Base-by-base conservation (phyloP, 2,797 vertebrate genomes). In the Molossus alvarezi region DNA sequence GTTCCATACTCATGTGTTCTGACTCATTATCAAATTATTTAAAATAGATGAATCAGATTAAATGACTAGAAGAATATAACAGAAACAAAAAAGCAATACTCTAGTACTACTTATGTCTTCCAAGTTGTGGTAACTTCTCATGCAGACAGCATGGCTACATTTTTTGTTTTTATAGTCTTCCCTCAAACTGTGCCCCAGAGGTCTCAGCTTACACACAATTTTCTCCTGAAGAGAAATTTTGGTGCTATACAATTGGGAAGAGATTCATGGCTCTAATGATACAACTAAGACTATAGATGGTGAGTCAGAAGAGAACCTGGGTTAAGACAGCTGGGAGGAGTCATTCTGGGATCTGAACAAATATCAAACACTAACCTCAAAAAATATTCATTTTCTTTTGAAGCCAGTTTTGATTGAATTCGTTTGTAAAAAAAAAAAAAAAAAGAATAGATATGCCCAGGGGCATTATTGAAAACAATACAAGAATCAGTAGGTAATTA, bases 161-260 rank as follows among this genome's bases (percentile, higher is more conserved):
- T 82, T 82, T 84, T 55, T 53, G 67, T 85, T 75, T 75, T 90
- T 41, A n/a, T 60, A 37, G 27, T 79, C 69, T 92, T 58, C 15
- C 62, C 53, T 84, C 41, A 88, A 29, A 64, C 71, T 25, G 11
- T 15, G 69, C 21, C 65, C 51, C 65, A 84, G 29, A 81, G 33
- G 13, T 72, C 58, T 92, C 41, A 48, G 21, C 29, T 95, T 94
- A 89, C 60, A 76, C 18, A 77, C n/a, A 90, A 29, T 94, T 23
- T 17, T 92, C 27, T 90, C 64, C 67, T 55, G 55, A 85, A 73
- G n/a, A 73, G 37, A 88, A 77, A 79, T 73, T 53, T 9, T 82
- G 23, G 1, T 62, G 4, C 45, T 27, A 85, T 13, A 37, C 45
- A 67, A 69, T n/a, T 53, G 41, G 17, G 55, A 80, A 85, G 73